Base-by-base conservation (phyloP, 2,888 invertebrate genomes). In the Luffia ferchaultella region DNA sequence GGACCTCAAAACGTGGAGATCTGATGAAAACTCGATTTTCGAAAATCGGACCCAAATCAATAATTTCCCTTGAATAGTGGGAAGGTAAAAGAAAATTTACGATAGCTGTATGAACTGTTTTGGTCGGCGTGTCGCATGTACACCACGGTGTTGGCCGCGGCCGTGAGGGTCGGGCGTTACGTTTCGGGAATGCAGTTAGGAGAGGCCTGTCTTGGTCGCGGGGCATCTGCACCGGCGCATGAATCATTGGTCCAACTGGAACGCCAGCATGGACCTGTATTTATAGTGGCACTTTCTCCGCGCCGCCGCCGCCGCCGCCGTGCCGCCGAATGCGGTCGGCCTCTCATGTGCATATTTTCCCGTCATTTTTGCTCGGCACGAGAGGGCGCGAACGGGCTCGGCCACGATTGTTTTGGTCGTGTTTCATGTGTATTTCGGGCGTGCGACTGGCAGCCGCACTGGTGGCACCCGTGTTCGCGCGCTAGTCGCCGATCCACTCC, bases 381-480 rank as follows among this genome's bases (percentile, higher is more conserved):
- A 62, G 65, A 65, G 67, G 65, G 73, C 72, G 75, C 68, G 70
- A 70, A 69, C 74, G 68, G 64, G 68, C 71, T 68, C 75, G 71
- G 67, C 16, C n/a, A 16, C 40, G 73, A 80, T 82, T 80, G 82
- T 83, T 83, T 83, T 83, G 79, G 77, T 83, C 74, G 80, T 80
- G 75, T 82, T 80, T 73, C 73, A 76, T 70, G 68, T 75, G 73
- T 77, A 80, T 82, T 80, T 82, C 67, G 70, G 68, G 74, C 73
- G 67, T 64, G 70, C 70, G 68, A 64, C 72, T 68, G 61, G 61
- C 53, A 67, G 15, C 19, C 68, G 73, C 67, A 70, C 71, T 67
- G 73, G 68, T 12, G 30, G 30, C 67, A 65, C 69, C 68, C 74
- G 73, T 70, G 73, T 12, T 12, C 30, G 30, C 30, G 30, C 30